A percentile compares a stretch with the other conserved stretches of the same genome.
Evolutionary conservation across 2,113 vertebrate species (phyloP).

Genomic region (Ceyx melanurus): DNA sequence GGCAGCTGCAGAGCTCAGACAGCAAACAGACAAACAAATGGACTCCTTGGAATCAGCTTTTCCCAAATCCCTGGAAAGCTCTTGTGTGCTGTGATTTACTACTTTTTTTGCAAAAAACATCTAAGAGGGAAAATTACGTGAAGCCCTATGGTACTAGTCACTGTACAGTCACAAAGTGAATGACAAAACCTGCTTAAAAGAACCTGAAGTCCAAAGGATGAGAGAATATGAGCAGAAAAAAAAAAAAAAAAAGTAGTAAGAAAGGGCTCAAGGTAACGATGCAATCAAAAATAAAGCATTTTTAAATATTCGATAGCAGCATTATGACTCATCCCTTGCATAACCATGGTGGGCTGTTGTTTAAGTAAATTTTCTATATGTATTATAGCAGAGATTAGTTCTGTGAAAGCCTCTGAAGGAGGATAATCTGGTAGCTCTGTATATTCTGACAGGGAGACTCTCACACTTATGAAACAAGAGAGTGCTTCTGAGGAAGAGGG

Average conservation of each 20-base stretch:
- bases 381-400: conserved; percentile 63
- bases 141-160: neutral
- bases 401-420: conserved; percentile 59
- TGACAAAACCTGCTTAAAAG: neutral
- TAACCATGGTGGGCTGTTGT: conserved; percentile 63
- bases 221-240: neutral
- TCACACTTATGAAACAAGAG: conserved; percentile 9
- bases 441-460: conserved; percentile 26
- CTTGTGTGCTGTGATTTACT: neutral
- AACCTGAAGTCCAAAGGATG: neutral
- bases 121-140: neutral
- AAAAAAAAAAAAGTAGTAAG: neutral
- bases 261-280: conserved; percentile 17
- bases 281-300: conserved; percentile 22
- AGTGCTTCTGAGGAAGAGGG: conserved; percentile 29
- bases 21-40: neutral
- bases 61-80: neutral
- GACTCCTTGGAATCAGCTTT: neutral
- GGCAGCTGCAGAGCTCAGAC: neutral
- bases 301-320: conserved; percentile 30
- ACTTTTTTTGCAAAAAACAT: neutral
- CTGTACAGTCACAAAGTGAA: neutral
- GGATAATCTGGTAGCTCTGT: conserved; percentile 45
- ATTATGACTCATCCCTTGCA: conserved; percentile 64
- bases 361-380: conserved; percentile 56